These are phyloP conservation scores for Pissodes strobi DNA, from an alignment of 1,140 invertebrate species.

Conservation along the genomic window DNA sequence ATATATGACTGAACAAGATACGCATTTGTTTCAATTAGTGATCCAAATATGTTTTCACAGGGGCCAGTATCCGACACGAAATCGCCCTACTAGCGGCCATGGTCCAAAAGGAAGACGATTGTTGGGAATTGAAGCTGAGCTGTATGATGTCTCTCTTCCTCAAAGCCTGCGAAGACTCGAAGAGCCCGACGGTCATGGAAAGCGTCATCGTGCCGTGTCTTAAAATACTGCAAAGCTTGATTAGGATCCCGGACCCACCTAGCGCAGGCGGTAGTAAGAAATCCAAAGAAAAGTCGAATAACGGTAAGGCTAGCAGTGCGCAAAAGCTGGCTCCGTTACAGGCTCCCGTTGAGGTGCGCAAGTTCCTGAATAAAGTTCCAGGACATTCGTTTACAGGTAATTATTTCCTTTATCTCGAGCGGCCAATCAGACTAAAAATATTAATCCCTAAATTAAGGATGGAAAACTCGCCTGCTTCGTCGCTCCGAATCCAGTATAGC, in stretches of 20 bases:
- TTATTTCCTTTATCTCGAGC: neutral
- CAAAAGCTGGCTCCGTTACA: slow-evolving; percentile 9
- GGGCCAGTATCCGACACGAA: slow-evolving; percentile 78
- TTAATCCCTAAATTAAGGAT: slow-evolving; percentile 56
- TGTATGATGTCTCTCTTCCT: slow-evolving; percentile 87
- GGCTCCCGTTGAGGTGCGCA: slow-evolving; percentile 74
- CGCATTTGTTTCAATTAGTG: too few relatives aligned
- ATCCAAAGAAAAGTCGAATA: slow-evolving; percentile 60
- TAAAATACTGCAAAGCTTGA: slow-evolving; percentile 79
- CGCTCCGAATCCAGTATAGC: slow-evolving; percentile 21
- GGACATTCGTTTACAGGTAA: slow-evolving; percentile 66
- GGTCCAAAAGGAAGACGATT: slow-evolving; percentile 89
- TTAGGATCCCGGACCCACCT: slow-evolving; percentile 66
- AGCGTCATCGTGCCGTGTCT: slow-evolving; percentile 81
- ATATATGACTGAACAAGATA: too few relatives aligned
- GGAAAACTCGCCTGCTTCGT: slow-evolving; percentile 58
- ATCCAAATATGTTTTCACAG: slow-evolving; percentile 2
- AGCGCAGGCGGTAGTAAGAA: slow-evolving; percentile 54
- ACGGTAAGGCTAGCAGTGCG: slow-evolving; percentile 44
- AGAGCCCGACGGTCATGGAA: slow-evolving; percentile 76
- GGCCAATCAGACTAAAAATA: neutral
- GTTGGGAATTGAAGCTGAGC: slow-evolving; percentile 91
- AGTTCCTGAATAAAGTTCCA: slow-evolving; percentile 77
- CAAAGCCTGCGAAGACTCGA: slow-evolving; percentile 71
- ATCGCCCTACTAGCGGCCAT: slow-evolving; percentile 86